Base-by-base conservation (phyloP, 2,888 invertebrate genomes). In the Tetramorium bicarinatum region DNA sequence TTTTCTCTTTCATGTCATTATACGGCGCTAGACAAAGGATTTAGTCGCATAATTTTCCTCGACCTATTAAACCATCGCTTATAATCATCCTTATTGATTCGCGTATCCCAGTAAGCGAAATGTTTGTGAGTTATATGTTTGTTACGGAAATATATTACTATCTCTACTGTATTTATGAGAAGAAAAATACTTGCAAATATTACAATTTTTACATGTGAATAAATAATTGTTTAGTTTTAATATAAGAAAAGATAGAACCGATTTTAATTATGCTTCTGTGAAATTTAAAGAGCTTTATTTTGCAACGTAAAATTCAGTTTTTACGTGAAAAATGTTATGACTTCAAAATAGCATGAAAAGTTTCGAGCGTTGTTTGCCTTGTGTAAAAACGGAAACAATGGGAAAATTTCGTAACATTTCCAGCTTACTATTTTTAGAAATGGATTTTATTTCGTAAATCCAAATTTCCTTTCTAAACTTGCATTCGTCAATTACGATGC, bases 1-100 rank as follows among this genome's bases (percentile, higher is more conserved):
- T 84, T 79, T 79, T 83, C 79, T 76, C 15, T 56, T 87, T 88
- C 86, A 59, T 77, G 62, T 86, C 77, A 83, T 89, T 87, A 85
- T 82, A 69, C 41, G 62, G 71, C n/a, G 25, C 34, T 18, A 29
- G 25, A 88, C 86, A 88, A 88, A 85, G 66, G 56, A 74, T 11
- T 71, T 67, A 59, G 38, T 38, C 62, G 59, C 29, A 29, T 52
- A 49, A 82, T 59, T 87, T 85, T 77, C 76, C 82, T 82, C 29
- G 66, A n/a, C 21, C 62, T 80, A 29, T 82, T 52, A 62, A 85
- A 69, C 56, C 56, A 76, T 25, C 62, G 84, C 72, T 64, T 38
- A 7, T 64, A 75, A 75, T 62, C 47, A 15, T 75, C 21, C 15
- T 75, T 62, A 62, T 75, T 34, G 49, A 47, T 34, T 21, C 47